These are phyloP conservation scores for Paedocypris sp. DNA, from an alignment of 2,113 vertebrate genomes.

Conservation along the genomic window DNA sequence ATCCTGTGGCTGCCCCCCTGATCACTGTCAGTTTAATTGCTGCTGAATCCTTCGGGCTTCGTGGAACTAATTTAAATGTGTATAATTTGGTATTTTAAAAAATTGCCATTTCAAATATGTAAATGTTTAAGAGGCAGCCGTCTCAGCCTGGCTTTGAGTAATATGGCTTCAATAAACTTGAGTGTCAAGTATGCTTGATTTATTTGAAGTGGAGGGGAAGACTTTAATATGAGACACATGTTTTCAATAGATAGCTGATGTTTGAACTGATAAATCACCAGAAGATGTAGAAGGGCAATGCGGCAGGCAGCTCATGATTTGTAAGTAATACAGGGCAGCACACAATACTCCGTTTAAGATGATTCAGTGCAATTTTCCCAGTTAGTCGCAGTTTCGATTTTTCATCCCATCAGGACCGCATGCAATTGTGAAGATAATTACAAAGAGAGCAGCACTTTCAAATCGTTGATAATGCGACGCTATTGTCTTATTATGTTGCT, in stretches of 20 bases:
- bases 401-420: slow-evolving; percentile 32
- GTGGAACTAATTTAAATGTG: slow-evolving; percentile 30
- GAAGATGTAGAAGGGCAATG: slow-evolving; percentile 53
- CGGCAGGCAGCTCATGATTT: slow-evolving; percentile 51
- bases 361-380: slow-evolving; percentile 28
- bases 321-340: slow-evolving; percentile 52
- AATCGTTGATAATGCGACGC: neutral
- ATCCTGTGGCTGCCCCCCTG: neutral
- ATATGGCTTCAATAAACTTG: slow-evolving; percentile 58
- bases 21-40: slow-evolving; percentile 20
- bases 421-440: slow-evolving; percentile 22
- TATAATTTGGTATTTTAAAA: slow-evolving; percentile 23
- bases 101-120: slow-evolving; percentile 42
- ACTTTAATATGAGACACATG: slow-evolving; percentile 65
- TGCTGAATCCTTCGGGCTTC: slow-evolving; percentile 3
- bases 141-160: slow-evolving; percentile 40
- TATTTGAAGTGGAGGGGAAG: slow-evolving; percentile 67
- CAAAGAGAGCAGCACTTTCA: neutral
- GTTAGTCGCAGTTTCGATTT: slow-evolving; percentile 32
- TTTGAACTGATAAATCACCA: slow-evolving; percentile 45
- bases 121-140: slow-evolving; percentile 40
- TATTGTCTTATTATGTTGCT: slow-evolving; percentile 4
- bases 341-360: slow-evolving; percentile 25
- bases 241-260: slow-evolving; percentile 63
- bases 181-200: slow-evolving; percentile 60